These are phyloP conservation scores for Drosophila parthenogenetica DNA, from an alignment of 2,888 invertebrate species.

Conservation along the genomic window DNA sequence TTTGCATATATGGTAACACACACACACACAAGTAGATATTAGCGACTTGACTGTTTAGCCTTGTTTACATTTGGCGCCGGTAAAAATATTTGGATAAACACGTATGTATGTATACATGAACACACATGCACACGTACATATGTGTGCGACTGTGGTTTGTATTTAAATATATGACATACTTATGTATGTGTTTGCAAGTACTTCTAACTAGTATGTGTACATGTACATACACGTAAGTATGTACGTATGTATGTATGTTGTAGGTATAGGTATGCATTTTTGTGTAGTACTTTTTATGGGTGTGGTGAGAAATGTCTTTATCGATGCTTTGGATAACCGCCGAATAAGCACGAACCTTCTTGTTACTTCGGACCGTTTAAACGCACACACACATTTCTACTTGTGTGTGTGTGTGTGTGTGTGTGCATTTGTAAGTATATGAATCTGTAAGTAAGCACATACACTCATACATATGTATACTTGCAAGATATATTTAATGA, in stretches of 20 bases:
- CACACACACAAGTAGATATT: neutral
- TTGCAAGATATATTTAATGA: too few relatives aligned
- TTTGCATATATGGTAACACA: neutral
- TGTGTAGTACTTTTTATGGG: slow-evolving; percentile 33
- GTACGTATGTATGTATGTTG: slow-evolving; percentile 1
- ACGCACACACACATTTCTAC: neutral
- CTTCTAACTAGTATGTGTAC: neutral
- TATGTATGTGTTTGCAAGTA: neutral
- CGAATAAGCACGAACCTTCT: slow-evolving; percentile 41
- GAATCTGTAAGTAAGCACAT: neutral
- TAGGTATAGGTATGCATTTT: slow-evolving; percentile 6
- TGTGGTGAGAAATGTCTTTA: slow-evolving; percentile 47
- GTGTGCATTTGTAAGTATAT: slow-evolving; percentile 4
- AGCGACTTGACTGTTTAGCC: slow-evolving; percentile 1
- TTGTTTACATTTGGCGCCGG: slow-evolving; percentile 56
- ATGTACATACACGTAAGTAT: neutral
- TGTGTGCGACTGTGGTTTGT: too few relatives aligned
- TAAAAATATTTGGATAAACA: slow-evolving; percentile 5
- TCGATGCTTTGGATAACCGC: slow-evolving; percentile 29
- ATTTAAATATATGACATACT: neutral
- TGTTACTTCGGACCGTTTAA: slow-evolving; percentile 35
- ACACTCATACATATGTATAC: neutral
- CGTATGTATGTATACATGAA: neutral
- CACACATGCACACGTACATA: slow-evolving; percentile 2
- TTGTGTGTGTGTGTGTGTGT: neutral